A percentile compares a stretch with the other conserved stretches of the same genome.
phyloP scores from a whole-genome alignment of 1,140 invertebrate species.

The Drosophila nebulosa region DNA sequence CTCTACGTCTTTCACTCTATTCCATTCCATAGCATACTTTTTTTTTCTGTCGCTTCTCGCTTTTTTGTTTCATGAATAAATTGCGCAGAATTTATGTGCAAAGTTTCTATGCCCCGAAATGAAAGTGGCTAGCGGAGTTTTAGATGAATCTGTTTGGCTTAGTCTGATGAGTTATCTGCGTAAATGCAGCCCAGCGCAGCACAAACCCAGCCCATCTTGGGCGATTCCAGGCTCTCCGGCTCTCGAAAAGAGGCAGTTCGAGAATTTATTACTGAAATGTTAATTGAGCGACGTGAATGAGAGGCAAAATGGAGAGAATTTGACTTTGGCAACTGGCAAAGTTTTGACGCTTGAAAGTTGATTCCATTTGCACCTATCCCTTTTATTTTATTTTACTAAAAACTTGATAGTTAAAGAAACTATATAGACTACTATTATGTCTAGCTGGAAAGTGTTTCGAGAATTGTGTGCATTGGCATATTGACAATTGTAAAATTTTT shows the following conservation, averaged over 20 bases:
- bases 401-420: background rate
- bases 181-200: constrained; percentile 51
- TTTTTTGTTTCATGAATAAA: constrained; percentile 71
- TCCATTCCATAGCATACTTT: constrained; percentile 6
- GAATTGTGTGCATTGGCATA: too few relatives aligned
- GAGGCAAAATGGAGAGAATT: constrained; percentile 12
- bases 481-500: too few relatives aligned
- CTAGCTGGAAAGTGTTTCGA: too few relatives aligned
- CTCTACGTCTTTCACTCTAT: constrained; percentile 11
- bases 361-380: background rate
- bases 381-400: background rate
- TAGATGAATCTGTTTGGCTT: constrained; percentile 78
- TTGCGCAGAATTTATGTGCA: constrained; percentile 77
- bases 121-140: constrained; percentile 76
- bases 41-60: background rate
- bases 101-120: constrained; percentile 59
- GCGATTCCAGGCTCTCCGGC: background rate
- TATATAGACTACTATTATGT: background rate
- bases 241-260: constrained; percentile 36
- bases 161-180: constrained; percentile 76
- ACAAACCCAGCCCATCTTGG: background rate
- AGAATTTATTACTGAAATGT: constrained; percentile 71
- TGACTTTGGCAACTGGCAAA: constrained; percentile 26
- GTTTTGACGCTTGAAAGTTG: constrained; percentile 11
- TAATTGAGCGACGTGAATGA: constrained; percentile 64